Evolutionary conservation across 2,797 vertebrate species (phyloP).

Genomic region (Ctenochaetus hawaiiensis): DNA sequence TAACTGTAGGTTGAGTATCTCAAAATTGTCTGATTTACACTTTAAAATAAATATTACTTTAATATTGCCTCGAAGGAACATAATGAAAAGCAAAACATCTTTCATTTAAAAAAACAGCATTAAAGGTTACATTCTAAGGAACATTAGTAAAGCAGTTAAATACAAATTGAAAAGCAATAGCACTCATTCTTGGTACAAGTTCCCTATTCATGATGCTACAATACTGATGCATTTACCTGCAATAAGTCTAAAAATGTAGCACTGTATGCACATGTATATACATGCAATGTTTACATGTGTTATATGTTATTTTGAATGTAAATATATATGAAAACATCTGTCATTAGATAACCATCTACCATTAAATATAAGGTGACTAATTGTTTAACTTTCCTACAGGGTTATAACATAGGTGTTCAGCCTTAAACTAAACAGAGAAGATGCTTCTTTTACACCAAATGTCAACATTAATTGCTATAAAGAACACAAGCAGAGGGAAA

Average conservation of each 20-base stretch:
- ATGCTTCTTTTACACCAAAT: constrained; percentile 28
- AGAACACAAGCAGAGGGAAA: constrained; percentile 51
- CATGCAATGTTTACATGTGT: no score
- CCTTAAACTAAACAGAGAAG: neutral
- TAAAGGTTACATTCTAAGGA: neutral
- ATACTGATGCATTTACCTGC: neutral
- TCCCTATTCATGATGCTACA: neutral
- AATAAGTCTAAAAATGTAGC: neutral
- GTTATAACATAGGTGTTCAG: neutral
- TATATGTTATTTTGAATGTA: neutral
- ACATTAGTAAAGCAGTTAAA: neutral
- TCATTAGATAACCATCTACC: neutral
- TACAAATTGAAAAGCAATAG: neutral
- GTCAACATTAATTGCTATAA: constrained; percentile 35
- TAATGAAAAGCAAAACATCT: neutral
- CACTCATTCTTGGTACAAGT: neutral
- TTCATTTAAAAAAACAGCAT: neutral
- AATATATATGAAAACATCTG: neutral
- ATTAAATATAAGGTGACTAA: neutral
- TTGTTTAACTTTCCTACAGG: neutral
- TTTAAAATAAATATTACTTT: no score
- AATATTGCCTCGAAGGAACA: no score
- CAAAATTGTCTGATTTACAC: no score
- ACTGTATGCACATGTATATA: neutral
- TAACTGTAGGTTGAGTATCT: no score